These are phyloP conservation scores for Ennomos fuscantarius DNA, from an alignment of 2,888 invertebrate species.

Conservation along the genomic window DNA sequence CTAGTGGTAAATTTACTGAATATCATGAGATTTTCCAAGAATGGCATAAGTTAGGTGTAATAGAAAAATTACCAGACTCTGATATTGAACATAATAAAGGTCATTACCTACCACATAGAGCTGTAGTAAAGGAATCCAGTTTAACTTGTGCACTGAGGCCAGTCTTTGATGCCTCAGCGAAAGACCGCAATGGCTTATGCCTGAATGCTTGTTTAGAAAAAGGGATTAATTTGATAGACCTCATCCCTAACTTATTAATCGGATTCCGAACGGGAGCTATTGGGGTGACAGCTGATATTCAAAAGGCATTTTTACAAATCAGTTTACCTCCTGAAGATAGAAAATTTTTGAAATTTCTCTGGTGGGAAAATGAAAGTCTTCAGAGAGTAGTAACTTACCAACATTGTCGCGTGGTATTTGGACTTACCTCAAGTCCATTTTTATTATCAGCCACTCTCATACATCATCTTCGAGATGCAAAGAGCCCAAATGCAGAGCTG, in stretches of 20 bases:
- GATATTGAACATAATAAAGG: too few species aligned
- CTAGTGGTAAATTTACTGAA: neutral
- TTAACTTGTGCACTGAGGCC: too few species aligned
- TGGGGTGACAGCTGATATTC: constrained; percentile 12
- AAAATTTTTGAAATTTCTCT: constrained; percentile 12
- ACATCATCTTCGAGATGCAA: constrained; percentile 6
- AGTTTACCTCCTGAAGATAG: constrained; percentile 2
- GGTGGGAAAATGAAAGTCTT: constrained; percentile 13
- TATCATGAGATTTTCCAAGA: neutral
- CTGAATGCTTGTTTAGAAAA: too few species aligned
- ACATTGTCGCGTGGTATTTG: constrained; percentile 19
- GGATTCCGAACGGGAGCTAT: constrained; percentile 3
- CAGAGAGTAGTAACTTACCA: constrained; percentile 6
- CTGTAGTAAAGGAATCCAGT: too few species aligned
- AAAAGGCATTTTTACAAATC: constrained; percentile 13
- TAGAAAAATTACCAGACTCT: neutral
- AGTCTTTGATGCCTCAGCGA: too few species aligned
- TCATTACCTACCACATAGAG: constrained; percentile 5
- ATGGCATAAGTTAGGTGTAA: neutral
- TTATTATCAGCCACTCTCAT: constrained; percentile 11
- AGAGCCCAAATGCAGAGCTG: too few species aligned
- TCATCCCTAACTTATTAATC: too few species aligned
- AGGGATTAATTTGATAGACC: too few species aligned
- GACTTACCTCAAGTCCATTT: constrained; percentile 17
- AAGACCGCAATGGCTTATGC: too few species aligned